Conservation (phyloP, 2,888 invertebrate species). For the Drosophila merina region DNA sequence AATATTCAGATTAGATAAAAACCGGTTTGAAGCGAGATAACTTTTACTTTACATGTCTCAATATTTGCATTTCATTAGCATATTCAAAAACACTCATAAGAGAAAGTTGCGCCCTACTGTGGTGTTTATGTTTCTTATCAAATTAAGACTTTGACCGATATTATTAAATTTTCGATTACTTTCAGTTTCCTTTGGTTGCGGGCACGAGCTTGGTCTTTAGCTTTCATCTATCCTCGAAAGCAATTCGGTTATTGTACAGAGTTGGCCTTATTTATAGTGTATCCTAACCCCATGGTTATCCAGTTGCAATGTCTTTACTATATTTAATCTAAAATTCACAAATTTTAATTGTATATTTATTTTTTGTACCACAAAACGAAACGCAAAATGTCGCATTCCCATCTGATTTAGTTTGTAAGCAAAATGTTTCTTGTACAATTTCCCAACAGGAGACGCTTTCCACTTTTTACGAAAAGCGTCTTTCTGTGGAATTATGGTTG, state of each 20-base stretch:
- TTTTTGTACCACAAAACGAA: conserved; percentile 41
- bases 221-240: conserved; percentile 49
- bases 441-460: conserved; percentile 47
- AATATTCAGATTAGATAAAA: conserved; percentile 1
- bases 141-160: not conserved
- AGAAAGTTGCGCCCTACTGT: conserved; percentile 13
- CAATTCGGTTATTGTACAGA: conserved; percentile 57
- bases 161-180: conserved; percentile 1
- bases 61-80: conserved; percentile 43
- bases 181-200: conserved; percentile 65
- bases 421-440: conserved; percentile 47
- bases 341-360: conserved; percentile 53
- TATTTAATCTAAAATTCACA: conserved; percentile 14
- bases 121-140: not conserved
- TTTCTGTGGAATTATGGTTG: conserved; percentile 55
- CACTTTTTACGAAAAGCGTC: conserved; percentile 36
- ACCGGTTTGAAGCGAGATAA: conserved; percentile 31
- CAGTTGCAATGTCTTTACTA: conserved; percentile 67
- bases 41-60: conserved; percentile 16
- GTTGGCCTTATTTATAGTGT: conserved; percentile 56
- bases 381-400: conserved; percentile 51
- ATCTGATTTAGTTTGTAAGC: conserved; percentile 64
- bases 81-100: conserved; percentile 19
- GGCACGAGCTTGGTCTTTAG: conserved; percentile 55
- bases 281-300: conserved; percentile 38